Base-by-base conservation (phyloP, 2,888 invertebrate species). In the Oxyteleia sp. region DNA sequence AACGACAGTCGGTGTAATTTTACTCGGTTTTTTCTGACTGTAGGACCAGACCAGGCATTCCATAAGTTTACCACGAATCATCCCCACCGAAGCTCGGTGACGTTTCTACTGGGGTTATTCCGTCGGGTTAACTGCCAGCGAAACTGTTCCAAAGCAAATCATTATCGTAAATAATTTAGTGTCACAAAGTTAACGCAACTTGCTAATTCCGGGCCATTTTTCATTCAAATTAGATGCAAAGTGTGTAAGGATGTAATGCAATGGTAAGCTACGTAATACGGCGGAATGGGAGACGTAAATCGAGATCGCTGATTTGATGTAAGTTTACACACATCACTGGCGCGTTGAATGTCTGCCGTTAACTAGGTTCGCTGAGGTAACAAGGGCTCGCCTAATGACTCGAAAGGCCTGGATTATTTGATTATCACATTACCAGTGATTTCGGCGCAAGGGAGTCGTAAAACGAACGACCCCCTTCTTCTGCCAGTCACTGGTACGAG, bases 341-440 rank as follows among this genome's bases (percentile, higher is more conserved):
- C 78, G 74, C 74, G 66, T 51, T 68, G 82, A 79, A 83, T 78
- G 75, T 74, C 74, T 71, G 82, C 72, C 84, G 88, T 91, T 90
- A 91, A 91, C 91, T 91, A 90, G 90, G 87, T 89, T 89, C 88
- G 75, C 89, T 90, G 91, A 91, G 92, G 91, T 93, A 93, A 92
- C 92, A 91, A 91, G 89, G 90, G 88, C 88, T 88, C 88, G 89
- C 87, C 93, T 93, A 93, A 93, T 93, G 93, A 93, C 92, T 92
- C 90, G 92, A 92, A 92, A 92, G 93, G 91, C 91, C 90, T 86
- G 91, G 93, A 93, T 93, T 93, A 93, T 93, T 93, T 92, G 93
- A 93, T 93, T 93, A 93, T 93, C 93, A 89, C 92, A 90, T 90
- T 89, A 91, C 89, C 91, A 91, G 92, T 91, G 92, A 93, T 93